Base-by-base conservation (phyloP, 2,797 vertebrate species). In the Decapterus maruadsi region DNA sequence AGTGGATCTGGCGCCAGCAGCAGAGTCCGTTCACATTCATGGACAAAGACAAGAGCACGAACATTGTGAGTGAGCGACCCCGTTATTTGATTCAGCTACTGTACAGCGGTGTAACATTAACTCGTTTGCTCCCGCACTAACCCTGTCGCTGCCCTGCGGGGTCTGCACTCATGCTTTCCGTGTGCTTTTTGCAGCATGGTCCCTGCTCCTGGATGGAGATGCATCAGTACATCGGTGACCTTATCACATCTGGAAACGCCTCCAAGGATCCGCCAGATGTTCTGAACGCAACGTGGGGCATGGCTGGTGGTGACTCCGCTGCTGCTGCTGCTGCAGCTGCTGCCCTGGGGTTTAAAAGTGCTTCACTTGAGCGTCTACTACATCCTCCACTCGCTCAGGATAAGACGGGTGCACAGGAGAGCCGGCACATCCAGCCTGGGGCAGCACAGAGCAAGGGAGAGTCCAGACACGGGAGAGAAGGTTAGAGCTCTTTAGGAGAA, bases 141-240 rank as follows among this genome's bases (percentile, higher is more conserved):
- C 4, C 4, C 34, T 8, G 34, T 6, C 34, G 14, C 19, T 43
- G 11, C 46, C 13, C 2, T 29, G 16, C 20, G 53, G 6, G 38
- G 42, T 63, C 1, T 50, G 12, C 22, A 43, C 62, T 66, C 66
- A 8, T 29, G 62, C 40, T 43, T n/a, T 67, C 17, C 69, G 55
- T 72, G 55, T 78, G 19, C 46, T 61, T 68, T 43, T 58, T 61
- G 61, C 86, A 95, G 94, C 80, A 89, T 62, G 91, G 69, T 59
- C 91, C 92, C 26, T 92, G 91, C 91, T 94, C 95, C 77, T 96
- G 95, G 95, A 90, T 95, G 92, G 95, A 96, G 67, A 94, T 95
- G 94, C 93, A 95, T 65, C 94, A 95, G 80, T 95, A 95, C 85
- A 94, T 95, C 46, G 94, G 95, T 5, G 95, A 96, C 64, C 92